A percentile compares a stretch with the other conserved stretches of the same genome.
These are phyloP conservation scores for Trinectes maculatus DNA, from an alignment of 2,113 vertebrate genomes.

Conservation along the genomic window DNA sequence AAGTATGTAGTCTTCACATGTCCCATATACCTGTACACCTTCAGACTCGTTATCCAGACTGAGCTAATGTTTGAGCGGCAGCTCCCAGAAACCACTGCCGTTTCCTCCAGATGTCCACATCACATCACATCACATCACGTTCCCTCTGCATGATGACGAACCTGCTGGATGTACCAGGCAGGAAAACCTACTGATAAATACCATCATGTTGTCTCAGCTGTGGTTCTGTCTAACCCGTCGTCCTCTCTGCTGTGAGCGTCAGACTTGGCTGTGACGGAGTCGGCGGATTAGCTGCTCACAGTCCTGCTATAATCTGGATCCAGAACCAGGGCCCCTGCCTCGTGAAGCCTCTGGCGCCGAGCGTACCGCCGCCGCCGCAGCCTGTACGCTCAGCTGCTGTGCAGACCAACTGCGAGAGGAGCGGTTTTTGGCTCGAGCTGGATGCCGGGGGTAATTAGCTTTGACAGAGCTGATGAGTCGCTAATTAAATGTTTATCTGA, in stretches of 20 bases:
- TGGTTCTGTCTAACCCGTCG: slow-evolving; percentile 28
- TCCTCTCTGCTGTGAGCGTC: too few relatives aligned
- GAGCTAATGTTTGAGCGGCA: background rate
- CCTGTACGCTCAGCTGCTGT: slow-evolving; percentile 43
- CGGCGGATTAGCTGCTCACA: slow-evolving; percentile 34
- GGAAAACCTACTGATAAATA: slow-evolving; percentile 45
- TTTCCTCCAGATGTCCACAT: background rate
- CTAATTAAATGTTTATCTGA: slow-evolving; percentile 80
- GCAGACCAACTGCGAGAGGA: slow-evolving; percentile 47
- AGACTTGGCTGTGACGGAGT: slow-evolving; percentile 9
- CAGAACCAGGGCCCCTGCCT: background rate
- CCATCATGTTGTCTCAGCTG: slow-evolving; percentile 30
- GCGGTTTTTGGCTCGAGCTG: slow-evolving; percentile 52
- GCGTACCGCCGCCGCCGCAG: slow-evolving; percentile 23
- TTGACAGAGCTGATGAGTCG: slow-evolving; percentile 75
- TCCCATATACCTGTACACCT: too few relatives aligned
- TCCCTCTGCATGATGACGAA: too few relatives aligned
- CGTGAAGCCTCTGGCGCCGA: slow-evolving; percentile 9
- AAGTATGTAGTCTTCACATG: slow-evolving; percentile 3
- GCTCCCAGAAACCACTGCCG: background rate
- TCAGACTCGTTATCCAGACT: background rate
- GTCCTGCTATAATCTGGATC: slow-evolving; percentile 3
- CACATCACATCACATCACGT: background rate
- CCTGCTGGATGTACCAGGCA: too few relatives aligned
- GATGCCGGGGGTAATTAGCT: slow-evolving; percentile 68